phyloP scores from a whole-genome alignment of 2,888 invertebrate genomes.

The Drosophila hamatofila region DNA sequence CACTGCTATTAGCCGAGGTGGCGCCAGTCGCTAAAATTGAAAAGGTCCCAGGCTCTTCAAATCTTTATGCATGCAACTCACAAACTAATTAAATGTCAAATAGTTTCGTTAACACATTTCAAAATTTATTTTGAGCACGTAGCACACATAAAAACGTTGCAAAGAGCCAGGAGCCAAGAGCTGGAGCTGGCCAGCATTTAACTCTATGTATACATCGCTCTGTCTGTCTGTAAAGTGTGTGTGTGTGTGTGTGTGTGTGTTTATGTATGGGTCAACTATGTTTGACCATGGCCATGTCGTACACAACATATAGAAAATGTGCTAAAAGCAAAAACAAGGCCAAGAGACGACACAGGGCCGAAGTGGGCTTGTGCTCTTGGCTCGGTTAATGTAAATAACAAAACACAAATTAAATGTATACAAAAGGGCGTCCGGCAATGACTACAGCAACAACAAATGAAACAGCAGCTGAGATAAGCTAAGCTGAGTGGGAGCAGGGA shows the following conservation, averaged over 20 bases:
- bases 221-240: slow-evolving; percentile 7
- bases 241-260: slow-evolving; percentile 20
- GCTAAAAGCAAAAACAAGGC: slow-evolving; percentile 61
- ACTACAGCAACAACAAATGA: slow-evolving; percentile 28
- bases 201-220: slow-evolving; percentile 22
- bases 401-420: slow-evolving; percentile 84
- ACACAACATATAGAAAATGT: slow-evolving; percentile 62
- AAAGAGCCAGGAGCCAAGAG: slow-evolving; percentile 10
- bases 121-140: slow-evolving; percentile 84
- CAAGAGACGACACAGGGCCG: slow-evolving; percentile 1
- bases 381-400: slow-evolving; percentile 84
- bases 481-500: not conserved
- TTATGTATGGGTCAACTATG: slow-evolving; percentile 53
- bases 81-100: slow-evolving; percentile 84
- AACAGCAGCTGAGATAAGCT: slow-evolving; percentile 74
- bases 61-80: slow-evolving; percentile 82
- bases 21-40: slow-evolving; percentile 60
- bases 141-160: slow-evolving; percentile 72
- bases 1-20: slow-evolving; percentile 63
- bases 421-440: slow-evolving; percentile 68
- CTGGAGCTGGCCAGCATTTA: slow-evolving; percentile 49
- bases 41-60: slow-evolving; percentile 38
- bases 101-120: slow-evolving; percentile 84
- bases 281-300: slow-evolving; percentile 60
- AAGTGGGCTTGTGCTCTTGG: slow-evolving; percentile 40